Evolutionary conservation across 1,140 invertebrate species (phyloP), one percentile per base, ranked within the genome.

Genomic region (Trissolcus basalis): DNA sequence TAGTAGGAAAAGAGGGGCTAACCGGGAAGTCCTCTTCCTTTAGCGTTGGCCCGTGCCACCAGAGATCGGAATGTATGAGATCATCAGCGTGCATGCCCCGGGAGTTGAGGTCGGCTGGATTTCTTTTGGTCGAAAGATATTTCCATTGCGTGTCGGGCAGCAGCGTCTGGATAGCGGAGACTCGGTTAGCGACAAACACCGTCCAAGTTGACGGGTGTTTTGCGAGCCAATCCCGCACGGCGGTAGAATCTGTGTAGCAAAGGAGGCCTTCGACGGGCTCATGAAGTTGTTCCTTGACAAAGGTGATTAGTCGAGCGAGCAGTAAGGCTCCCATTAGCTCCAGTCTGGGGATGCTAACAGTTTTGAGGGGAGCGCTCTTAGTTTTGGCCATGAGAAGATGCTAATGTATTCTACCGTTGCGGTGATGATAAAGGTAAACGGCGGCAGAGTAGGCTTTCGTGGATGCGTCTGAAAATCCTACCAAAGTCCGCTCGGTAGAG

Each of bases 91-190:
- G 12, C 10, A 74, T 27, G 10, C 85, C 82, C 11, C 87, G 56
- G 5, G 86, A 86, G 4, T 84, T 77, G 1, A 78, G 70, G 75
- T 90, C 89, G 3, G 85, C 88, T 0, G 87, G 86, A 76, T 90
- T 90, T n/a, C 79, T 43, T 35, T 51, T 10, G 5, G 80, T 78
- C 8, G 78, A 65, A 3, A 89, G 79, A 67, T 89, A 83, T 33
- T 58, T 56, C 85, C 87, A 89, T 39, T 82, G 48, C 0, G 36
- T 9, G 0, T 41, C 19, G 5, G 51, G 36, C 10, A 70, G 60
- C 7, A 75, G 12, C 32, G 70, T 55, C 72, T 85, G 82, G 41
- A 89, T 86, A 71, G 85, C 44, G 5, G 80, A 68, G 5, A 89
- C 83, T 5, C 88, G 50, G 76, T 89, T 88, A 9, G 79, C 78